Conservation (phyloP, 2,888 invertebrate genomes). For the Acleris sparsana region DNA sequence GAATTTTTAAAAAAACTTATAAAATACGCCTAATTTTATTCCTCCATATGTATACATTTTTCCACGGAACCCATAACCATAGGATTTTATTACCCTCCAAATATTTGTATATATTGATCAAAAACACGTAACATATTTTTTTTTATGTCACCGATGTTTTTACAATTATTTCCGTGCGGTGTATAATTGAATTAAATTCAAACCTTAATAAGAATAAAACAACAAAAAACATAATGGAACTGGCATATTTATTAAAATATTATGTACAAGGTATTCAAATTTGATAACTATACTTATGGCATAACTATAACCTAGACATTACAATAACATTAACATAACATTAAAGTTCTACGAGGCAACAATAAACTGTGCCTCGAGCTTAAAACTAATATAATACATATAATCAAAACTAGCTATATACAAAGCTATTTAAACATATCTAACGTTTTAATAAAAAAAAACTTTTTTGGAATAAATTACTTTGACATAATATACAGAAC, state of each 20-base stretch:
- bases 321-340: conserved; percentile 25
- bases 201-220: conserved; percentile 40
- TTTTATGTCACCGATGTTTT: too few relatives aligned
- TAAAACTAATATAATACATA: conserved; percentile 29
- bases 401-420: conserved; percentile 26
- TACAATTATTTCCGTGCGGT: too few relatives aligned
- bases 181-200: too few relatives aligned
- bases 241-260: conserved; percentile 67
- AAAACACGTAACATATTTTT: too few relatives aligned
- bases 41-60: too few relatives aligned
- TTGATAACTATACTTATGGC: conserved; percentile 62
- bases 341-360: conserved; percentile 15
- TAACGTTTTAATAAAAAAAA: conserved; percentile 20
- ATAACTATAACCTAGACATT: conserved; percentile 35
- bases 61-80: too few relatives aligned
- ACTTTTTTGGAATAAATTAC: conserved; percentile 40
- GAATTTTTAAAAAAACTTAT: too few relatives aligned
- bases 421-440: conserved; percentile 28
- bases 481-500: conserved; percentile 32
- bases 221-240: conserved; percentile 58
- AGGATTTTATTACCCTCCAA: too few relatives aligned
- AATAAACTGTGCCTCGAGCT: background rate
- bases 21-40: too few relatives aligned
- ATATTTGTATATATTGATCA: too few relatives aligned
- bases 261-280: conserved; percentile 61